These are phyloP conservation scores for Zosterops japonicus DNA, from an alignment of 2,113 vertebrate species.

Conservation along the genomic window DNA sequence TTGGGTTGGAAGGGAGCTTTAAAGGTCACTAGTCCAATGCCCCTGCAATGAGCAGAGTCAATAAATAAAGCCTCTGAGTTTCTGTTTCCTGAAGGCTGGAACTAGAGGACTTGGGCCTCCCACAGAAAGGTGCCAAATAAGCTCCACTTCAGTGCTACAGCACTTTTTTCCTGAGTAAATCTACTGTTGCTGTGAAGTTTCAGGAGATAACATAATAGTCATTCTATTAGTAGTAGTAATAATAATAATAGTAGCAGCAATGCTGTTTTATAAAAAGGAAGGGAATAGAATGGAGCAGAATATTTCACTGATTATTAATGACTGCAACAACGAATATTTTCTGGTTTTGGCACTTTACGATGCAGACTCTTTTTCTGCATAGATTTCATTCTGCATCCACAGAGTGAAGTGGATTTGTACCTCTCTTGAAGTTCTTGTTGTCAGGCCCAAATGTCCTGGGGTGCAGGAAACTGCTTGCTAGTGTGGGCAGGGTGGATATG, in stretches of 20 bases:
- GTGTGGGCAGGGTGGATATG: background rate
- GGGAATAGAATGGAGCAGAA: background rate
- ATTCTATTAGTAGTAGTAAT: background rate
- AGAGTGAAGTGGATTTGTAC: background rate
- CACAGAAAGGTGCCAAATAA: background rate
- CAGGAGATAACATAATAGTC: background rate
- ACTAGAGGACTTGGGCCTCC: background rate
- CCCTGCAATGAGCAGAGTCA: background rate
- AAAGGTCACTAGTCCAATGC: background rate
- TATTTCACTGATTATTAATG: background rate
- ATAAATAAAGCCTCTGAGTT: background rate
- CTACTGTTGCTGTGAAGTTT: background rate
- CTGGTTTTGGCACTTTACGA: background rate
- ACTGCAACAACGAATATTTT: background rate
- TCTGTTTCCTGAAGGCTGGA: background rate
- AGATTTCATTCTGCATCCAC: background rate
- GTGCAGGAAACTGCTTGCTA: background rate
- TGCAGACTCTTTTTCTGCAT: background rate
- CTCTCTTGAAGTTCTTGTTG: background rate
- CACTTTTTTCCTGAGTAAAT: background rate
- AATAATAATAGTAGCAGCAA: background rate
- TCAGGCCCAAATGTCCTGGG: background rate
- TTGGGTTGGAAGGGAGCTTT: background rate
- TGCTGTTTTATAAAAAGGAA: background rate
- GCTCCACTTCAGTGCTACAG: background rate